These are phyloP conservation scores for Brevipalpus yothersi DNA, from an alignment of 1,140 invertebrate species.

Conservation along the genomic window DNA sequence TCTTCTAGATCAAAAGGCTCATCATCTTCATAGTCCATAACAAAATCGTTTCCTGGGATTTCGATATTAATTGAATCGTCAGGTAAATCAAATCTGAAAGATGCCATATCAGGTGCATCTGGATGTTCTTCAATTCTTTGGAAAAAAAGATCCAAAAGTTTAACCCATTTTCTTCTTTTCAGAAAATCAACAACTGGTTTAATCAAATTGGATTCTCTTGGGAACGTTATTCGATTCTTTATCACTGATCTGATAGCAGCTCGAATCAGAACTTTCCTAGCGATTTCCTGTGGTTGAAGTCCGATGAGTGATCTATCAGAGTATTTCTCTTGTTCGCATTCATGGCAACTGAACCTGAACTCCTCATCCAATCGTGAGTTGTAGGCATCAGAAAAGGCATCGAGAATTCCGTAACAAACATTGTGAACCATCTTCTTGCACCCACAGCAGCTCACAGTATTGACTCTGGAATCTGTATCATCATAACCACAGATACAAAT, in stretches of 20 bases:
- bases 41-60: too few relatives aligned
- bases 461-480: background rate
- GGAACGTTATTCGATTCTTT: too few relatives aligned
- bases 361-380: background rate
- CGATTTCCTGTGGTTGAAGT: background rate
- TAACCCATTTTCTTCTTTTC: too few relatives aligned
- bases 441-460: background rate
- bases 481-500: background rate
- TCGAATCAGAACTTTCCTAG: background rate
- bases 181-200: too few relatives aligned
- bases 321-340: background rate
- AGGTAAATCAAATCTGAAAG: too few relatives aligned
- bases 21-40: too few relatives aligned
- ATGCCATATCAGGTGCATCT: too few relatives aligned
- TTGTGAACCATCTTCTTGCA: background rate
- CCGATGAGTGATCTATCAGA: background rate
- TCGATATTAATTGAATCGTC: too few relatives aligned
- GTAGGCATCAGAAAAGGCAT: background rate
- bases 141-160: too few relatives aligned
- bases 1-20: too few relatives aligned
- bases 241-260: background rate
- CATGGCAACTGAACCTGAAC: background rate
- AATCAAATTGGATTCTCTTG: too few relatives aligned
- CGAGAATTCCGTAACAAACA: background rate
- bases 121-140: too few relatives aligned